Evolutionary conservation across 2,888 invertebrate species (phyloP).

Genomic region (Drosophila falleni): DNA sequence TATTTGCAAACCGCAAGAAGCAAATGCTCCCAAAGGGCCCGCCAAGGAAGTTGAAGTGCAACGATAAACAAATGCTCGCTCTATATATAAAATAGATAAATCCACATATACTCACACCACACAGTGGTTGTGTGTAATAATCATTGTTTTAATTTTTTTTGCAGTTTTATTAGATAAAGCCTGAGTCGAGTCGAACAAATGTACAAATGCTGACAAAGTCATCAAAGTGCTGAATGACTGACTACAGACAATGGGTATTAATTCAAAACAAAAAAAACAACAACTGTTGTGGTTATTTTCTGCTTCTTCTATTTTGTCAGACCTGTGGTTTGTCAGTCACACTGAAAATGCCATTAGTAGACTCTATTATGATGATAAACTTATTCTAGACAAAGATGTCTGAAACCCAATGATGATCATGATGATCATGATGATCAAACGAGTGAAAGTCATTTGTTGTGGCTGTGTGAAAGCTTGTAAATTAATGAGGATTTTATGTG

Average conservation of each 20-base stretch:
- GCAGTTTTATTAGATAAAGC: constrained; percentile 61
- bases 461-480: constrained; percentile 65
- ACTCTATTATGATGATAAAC: constrained; percentile 23
- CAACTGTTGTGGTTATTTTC: constrained; percentile 17
- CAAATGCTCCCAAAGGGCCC: constrained; percentile 45
- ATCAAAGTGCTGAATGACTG: constrained; percentile 49
- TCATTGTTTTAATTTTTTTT: constrained; percentile 24
- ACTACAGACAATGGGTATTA: constrained; percentile 46
- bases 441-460: constrained; percentile 67
- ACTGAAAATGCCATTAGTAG: constrained; percentile 42
- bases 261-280: constrained; percentile 41
- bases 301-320: constrained; percentile 20
- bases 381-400: constrained; percentile 53
- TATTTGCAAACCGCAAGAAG: constrained; percentile 47
- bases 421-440: constrained; percentile 51
- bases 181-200: constrained; percentile 38
- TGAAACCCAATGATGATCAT: constrained; percentile 30
- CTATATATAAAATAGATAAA: constrained; percentile 57
- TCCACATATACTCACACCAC: constrained; percentile 1
- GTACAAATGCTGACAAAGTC: constrained; percentile 58
- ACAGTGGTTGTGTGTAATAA: constrained; percentile 22
- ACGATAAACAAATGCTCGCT: constrained; percentile 62
- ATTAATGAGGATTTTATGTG: constrained; percentile 69
- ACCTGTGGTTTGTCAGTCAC: constrained; percentile 26
- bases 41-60: constrained; percentile 64